Base-by-base conservation (phyloP, 2,797 vertebrate genomes). In the Odontamblyopus lacepedii region DNA sequence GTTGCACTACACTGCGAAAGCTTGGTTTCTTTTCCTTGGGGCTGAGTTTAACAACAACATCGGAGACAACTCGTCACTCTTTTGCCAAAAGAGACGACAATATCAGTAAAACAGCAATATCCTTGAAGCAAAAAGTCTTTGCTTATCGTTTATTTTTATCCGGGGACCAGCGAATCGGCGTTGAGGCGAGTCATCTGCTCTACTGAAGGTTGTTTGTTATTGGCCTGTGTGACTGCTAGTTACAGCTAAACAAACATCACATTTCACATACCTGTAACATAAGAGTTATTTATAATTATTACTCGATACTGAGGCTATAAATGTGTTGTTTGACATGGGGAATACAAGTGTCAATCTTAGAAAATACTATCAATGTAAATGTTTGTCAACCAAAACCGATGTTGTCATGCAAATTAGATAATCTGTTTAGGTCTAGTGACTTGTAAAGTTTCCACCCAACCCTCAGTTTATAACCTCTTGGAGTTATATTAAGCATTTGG, bases 181-280 rank as follows among this genome's bases (percentile, higher is more conserved):
- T 27, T 35, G 19, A 78, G 76, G 86, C 85, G 63, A 86, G 84
- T 56, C 0, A 29, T 75, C 18, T 53, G 12, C 32, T 30, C 26
- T 38, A 26, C 5, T 35, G 23, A 55, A 26, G 30, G 55, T 4
- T 67, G 32, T 48, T 38, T 48, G 44, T 69, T 71, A 12, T 30
- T 74, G 57, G 67, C 50, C 67, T 23, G 9, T 56, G 48, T 50
- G 23, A 71, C 41, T 60, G 63, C 70, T n/a, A 23, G 50, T 44
- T 19, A 38, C 18, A 67, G 27, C 48, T 67, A 53, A 53, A 32
- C 65, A 67, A n/a, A 16, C 16, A 35, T 18, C 35, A 48, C 44
- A 48, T 48, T 44, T 15, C 13, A 48, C 44, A 48, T 48, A 12
- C 44, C 13, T 48, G 4, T 32, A 32, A 30, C 16, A 6, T 38